Conservation (phyloP, 2,797 vertebrate genomes). For the Arctocebus calabarensis region DNA sequence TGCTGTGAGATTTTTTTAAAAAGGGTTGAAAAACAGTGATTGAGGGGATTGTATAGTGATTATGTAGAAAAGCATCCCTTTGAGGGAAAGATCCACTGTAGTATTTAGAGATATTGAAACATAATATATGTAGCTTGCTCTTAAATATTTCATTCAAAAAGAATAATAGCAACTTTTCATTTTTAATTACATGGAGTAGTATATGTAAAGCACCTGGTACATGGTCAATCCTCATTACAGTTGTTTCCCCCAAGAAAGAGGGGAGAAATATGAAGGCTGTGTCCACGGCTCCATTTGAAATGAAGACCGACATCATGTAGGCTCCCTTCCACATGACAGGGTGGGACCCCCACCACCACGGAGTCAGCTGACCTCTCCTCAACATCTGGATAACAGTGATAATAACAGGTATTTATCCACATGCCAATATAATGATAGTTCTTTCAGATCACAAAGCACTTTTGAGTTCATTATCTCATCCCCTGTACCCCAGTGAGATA, state of each 20-base stretch:
- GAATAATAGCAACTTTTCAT: constrained; percentile 11
- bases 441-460: constrained; percentile 54
- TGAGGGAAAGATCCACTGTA: neutral
- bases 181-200: constrained; percentile 28
- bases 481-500: neutral
- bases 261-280: neutral
- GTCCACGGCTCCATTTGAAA: neutral
- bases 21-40: too few species aligned
- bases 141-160: constrained; percentile 27
- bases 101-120: neutral
- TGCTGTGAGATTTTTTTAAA: too few species aligned
- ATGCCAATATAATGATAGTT: neutral
- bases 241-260: neutral
- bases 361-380: neutral
- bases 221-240: neutral
- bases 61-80: constrained; percentile 16
- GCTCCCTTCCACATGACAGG: neutral
- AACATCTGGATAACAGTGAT: neutral
- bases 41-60: too few species aligned
- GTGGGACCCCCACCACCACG: neutral
- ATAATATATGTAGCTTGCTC: neutral
- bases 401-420: neutral
- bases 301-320: neutral
- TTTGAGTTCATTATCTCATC: constrained; percentile 55
- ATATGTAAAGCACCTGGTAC: neutral